Evolutionary conservation across 2,797 vertebrate species (phyloP).

Genomic region (Thripadectes ignobilis): DNA sequence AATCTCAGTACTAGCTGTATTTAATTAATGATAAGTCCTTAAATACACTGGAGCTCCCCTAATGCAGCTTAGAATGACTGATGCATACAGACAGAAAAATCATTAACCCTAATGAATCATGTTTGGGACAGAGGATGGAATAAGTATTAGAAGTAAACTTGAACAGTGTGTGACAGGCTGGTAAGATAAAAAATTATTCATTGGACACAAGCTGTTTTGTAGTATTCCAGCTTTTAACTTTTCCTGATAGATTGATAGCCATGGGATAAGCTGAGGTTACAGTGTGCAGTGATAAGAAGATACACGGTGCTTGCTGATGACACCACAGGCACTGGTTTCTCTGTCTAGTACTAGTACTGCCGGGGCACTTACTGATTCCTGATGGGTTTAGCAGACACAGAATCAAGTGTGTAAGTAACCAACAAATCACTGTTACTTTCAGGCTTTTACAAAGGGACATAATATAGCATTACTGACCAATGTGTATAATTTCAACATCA

Average conservation of each 20-base stretch:
- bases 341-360: background rate
- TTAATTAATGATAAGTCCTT: slow-evolving; percentile 41
- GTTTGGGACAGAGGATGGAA: background rate
- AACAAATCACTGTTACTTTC: background rate
- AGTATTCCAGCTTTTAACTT: background rate
- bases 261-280: background rate
- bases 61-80: slow-evolving; percentile 3
- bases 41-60: background rate
- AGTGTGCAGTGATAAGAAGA: background rate
- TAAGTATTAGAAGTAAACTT: background rate
- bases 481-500: background rate
- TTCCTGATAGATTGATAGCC: background rate
- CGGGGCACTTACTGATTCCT: background rate
- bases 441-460: background rate
- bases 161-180: background rate
- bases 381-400: background rate
- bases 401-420: background rate
- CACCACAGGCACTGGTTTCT: background rate
- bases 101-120: background rate
- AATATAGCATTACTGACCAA: background rate
- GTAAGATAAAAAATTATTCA: background rate
- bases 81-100: background rate
- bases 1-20: background rate
- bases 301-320: background rate
- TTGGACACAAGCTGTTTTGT: background rate